Conservation (phyloP, 2,797 vertebrate genomes). For the Cossypha polioptera region DNA sequence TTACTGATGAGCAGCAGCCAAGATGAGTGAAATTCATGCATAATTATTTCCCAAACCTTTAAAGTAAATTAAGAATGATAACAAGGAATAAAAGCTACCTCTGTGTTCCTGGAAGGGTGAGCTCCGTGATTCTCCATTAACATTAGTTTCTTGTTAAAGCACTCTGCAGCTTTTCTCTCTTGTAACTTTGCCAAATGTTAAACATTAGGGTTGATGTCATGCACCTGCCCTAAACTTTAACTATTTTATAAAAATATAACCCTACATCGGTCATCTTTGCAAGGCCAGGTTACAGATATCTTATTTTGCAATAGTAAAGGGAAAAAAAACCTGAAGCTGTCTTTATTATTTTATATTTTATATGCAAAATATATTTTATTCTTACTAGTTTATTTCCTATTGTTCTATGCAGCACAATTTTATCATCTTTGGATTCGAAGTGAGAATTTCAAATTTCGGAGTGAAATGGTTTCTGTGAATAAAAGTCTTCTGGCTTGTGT, state of each 20-base stretch:
- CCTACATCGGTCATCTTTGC: background rate
- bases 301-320: background rate
- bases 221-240: background rate
- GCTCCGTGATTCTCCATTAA: background rate
- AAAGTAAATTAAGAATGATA: background rate
- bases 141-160: conserved; percentile 2
- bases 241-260: background rate
- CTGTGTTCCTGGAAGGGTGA: background rate
- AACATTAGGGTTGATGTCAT: background rate
- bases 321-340: background rate
- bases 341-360: background rate
- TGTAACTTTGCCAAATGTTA: background rate
- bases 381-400: background rate
- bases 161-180: background rate
- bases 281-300: background rate
- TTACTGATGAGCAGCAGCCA: background rate
- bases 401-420: background rate
- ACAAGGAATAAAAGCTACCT: background rate
- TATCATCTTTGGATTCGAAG: background rate
- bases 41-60: conserved; percentile 18
- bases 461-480: background rate
- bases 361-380: background rate
- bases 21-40: background rate
- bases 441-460: background rate
- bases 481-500: background rate